These are phyloP conservation scores for Eumaeus atala DNA, from an alignment of 1,140 invertebrate genomes.

Conservation along the genomic window DNA sequence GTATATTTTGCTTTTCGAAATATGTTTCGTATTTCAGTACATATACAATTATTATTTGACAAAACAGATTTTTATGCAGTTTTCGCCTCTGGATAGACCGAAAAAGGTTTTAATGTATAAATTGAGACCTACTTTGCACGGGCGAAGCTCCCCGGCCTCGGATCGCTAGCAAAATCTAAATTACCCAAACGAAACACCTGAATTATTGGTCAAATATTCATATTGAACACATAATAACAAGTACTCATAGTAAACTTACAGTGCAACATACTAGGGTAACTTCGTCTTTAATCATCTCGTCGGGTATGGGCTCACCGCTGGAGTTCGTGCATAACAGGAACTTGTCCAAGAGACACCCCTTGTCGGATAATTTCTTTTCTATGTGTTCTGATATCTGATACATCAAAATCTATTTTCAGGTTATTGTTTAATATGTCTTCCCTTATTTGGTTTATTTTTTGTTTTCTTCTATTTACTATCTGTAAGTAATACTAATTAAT, in stretches of 20 bases:
- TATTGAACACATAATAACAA: background rate
- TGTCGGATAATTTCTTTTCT: slow-evolving; percentile 24
- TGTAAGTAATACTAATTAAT: slow-evolving; percentile 10
- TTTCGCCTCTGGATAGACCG: too few species aligned
- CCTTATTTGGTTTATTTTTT: slow-evolving; percentile 20
- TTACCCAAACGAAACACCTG: too few species aligned
- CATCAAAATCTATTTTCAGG: background rate
- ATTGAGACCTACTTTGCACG: too few species aligned
- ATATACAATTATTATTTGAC: too few species aligned
- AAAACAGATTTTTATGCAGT: too few species aligned
- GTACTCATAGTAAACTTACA: slow-evolving; percentile 19
- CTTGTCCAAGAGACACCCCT: slow-evolving; percentile 33
- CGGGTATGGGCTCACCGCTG: slow-evolving; percentile 26
- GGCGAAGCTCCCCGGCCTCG: too few species aligned
- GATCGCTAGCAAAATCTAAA: too few species aligned
- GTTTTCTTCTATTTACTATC: slow-evolving; percentile 24
- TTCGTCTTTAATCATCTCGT: slow-evolving; percentile 37
- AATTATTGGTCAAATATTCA: too few species aligned
- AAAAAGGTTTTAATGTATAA: too few species aligned
- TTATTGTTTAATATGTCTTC: slow-evolving; percentile 25
- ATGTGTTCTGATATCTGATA: slow-evolving; percentile 13
- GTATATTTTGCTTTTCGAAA: too few species aligned
- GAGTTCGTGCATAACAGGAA: slow-evolving; percentile 26
- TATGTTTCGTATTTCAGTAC: too few species aligned
- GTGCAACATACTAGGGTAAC: slow-evolving; percentile 33